Evolutionary conservation across 1,140 invertebrate species (phyloP).

Genomic region (Procambarus clarkii): DNA sequence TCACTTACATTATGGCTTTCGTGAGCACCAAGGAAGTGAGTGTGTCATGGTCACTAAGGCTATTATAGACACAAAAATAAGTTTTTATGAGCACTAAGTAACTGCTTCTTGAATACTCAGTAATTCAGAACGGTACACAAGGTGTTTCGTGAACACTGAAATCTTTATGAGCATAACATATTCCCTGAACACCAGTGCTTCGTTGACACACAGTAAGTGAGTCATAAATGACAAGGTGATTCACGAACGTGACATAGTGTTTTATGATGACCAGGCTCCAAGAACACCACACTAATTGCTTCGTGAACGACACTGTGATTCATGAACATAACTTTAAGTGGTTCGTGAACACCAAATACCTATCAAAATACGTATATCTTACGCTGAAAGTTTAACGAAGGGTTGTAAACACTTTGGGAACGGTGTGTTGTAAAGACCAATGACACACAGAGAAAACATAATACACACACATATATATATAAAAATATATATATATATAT

Average conservation of each 20-base stretch:
- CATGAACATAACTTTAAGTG: neutral
- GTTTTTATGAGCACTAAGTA: neutral
- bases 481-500: slow-evolving; percentile 5
- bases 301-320: too few relatives aligned
- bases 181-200: neutral
- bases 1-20: too few relatives aligned
- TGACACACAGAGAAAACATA: slow-evolving; percentile 23
- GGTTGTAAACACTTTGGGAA: slow-evolving; percentile 44
- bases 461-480: slow-evolving; percentile 27
- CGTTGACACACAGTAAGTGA: neutral
- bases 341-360: neutral
- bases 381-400: slow-evolving; percentile 40
- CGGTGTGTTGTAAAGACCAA: slow-evolving; percentile 30
- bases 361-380: slow-evolving; percentile 44
- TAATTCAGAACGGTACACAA: neutral
- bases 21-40: neutral
- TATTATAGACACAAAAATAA: neutral
- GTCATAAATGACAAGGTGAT: too few relatives aligned
- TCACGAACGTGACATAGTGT: too few relatives aligned
- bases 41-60: neutral
- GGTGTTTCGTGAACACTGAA: neutral
- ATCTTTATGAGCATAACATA: neutral
- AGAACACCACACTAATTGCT: neutral
- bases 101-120: neutral
- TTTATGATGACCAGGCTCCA: too few relatives aligned